A percentile compares a stretch with the other conserved stretches of the same genome.
These are phyloP conservation scores for Papilio gigon DNA, from an alignment of 2,888 invertebrate genomes.

Conservation along the genomic window DNA sequence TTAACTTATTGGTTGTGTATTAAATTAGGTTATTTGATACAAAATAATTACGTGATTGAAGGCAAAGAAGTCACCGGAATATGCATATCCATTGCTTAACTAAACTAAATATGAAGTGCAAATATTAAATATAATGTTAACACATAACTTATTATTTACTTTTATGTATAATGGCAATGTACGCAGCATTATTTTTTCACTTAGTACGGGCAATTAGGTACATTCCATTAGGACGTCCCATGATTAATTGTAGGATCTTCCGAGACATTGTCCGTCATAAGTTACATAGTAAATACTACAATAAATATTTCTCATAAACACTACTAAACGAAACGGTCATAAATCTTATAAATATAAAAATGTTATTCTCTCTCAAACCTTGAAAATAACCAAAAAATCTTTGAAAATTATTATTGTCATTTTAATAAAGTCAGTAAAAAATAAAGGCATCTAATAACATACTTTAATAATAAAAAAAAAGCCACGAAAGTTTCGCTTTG, in stretches of 20 bases:
- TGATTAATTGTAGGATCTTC: constrained; percentile 17
- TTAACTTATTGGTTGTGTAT: neutral
- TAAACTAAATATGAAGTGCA: too few relatives aligned
- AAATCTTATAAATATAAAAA: too few relatives aligned
- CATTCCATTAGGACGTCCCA: constrained; percentile 12
- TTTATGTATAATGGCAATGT: neutral
- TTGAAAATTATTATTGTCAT: too few relatives aligned
- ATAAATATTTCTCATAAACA: neutral
- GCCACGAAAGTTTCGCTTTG: constrained; percentile 11
- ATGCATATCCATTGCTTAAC: too few relatives aligned
- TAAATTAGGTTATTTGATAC: neutral
- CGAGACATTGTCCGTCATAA: constrained; percentile 14
- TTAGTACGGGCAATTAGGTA: constrained; percentile 14
- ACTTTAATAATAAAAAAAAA: constrained; percentile 9
- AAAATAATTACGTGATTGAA: neutral
- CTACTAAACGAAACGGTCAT: too few relatives aligned
- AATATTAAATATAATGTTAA: neutral
- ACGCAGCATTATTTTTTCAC: neutral
- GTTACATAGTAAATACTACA: neutral
- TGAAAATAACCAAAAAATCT: too few relatives aligned
- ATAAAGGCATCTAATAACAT: neutral
- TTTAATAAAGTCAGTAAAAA: neutral
- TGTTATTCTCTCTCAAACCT: too few relatives aligned
- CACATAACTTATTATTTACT: neutral
- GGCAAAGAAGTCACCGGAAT: too few relatives aligned